A percentile compares a stretch with the other conserved stretches of the same genome.
Evolutionary conservation across 2,797 vertebrate genomes (phyloP).

Genomic region (Aulostomus chinensis): DNA sequence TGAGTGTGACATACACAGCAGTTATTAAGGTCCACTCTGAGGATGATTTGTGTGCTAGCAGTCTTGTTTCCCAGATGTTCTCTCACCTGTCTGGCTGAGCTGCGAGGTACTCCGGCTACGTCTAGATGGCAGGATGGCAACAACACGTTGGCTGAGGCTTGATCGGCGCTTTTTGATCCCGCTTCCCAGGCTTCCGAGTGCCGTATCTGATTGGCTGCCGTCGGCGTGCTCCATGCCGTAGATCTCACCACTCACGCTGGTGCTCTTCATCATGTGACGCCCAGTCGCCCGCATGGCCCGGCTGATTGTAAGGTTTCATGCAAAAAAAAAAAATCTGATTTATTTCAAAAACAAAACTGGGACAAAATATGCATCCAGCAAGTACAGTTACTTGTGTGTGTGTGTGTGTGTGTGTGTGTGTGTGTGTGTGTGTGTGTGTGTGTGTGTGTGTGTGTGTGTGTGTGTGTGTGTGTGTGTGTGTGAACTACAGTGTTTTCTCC

Average conservation of each 20-base stretch:
- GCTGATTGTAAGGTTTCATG: slow-evolving; percentile 64
- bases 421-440: background rate
- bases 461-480: background rate
- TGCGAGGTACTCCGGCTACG: slow-evolving; percentile 96
- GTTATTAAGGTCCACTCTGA: no score
- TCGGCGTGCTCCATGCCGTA: slow-evolving; percentile 94
- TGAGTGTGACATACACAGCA: no score
- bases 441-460: slow-evolving; percentile 24
- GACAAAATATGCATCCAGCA: no score
- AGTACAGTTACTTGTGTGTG: background rate
- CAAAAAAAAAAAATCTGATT: background rate
- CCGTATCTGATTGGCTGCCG: slow-evolving; percentile 98
- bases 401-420: background rate
- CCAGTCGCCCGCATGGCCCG: slow-evolving; percentile 92
- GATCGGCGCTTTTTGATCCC: slow-evolving; percentile 94
- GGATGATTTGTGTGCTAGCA: no score
- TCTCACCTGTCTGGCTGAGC: slow-evolving; percentile 93
- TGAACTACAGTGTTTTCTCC: no score
- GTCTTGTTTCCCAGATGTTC: background rate
- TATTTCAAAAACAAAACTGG: background rate
- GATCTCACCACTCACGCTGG: slow-evolving; percentile 95
- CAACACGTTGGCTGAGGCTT: slow-evolving; percentile 95
- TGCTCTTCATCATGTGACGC: slow-evolving; percentile 93
- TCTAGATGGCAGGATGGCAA: slow-evolving; percentile 90
- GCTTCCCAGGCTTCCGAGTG: slow-evolving; percentile 88